Evolutionary conservation across 2,797 vertebrate species (phyloP).

Genomic region (Petrocephalus sullivani): DNA sequence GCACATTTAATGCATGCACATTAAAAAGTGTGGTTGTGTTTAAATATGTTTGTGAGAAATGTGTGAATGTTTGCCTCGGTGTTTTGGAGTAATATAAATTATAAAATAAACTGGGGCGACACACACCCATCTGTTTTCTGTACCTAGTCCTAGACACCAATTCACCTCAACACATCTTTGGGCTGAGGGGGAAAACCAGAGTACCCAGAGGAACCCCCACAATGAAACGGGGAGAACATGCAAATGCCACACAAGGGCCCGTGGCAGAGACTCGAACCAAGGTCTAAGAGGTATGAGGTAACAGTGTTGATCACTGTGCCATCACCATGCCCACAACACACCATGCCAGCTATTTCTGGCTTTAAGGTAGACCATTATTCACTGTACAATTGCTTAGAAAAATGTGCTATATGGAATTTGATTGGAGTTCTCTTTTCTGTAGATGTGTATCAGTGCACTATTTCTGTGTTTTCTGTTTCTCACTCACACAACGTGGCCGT

Average conservation of each 20-base stretch:
- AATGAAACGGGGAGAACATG: background rate
- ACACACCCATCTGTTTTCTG: background rate
- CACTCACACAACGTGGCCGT: too few relatives aligned
- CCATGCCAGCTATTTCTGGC: background rate
- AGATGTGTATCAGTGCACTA: too few relatives aligned
- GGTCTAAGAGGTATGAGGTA: background rate
- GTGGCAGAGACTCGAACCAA: background rate
- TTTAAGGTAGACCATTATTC: background rate
- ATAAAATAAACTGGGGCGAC: background rate
- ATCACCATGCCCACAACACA: background rate
- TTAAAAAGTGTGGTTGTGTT: background rate
- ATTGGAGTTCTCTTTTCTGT: too few relatives aligned
- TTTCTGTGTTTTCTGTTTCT: background rate
- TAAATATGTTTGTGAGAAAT: background rate
- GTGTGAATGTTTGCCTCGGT: background rate
- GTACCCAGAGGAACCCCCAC: background rate
- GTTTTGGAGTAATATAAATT: background rate
- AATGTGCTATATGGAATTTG: background rate
- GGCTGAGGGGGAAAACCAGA: background rate
- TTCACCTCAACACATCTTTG: background rate
- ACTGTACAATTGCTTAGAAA: background rate
- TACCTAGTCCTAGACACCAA: background rate
- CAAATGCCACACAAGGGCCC: too few relatives aligned
- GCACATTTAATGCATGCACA: background rate
- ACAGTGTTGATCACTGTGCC: background rate